Percentiles rank a stretch among this genome's conserved stretches.
These are phyloP conservation scores for Atrina japonica DNA, from an alignment of 2,888 invertebrate species.

Conservation along the genomic window DNA sequence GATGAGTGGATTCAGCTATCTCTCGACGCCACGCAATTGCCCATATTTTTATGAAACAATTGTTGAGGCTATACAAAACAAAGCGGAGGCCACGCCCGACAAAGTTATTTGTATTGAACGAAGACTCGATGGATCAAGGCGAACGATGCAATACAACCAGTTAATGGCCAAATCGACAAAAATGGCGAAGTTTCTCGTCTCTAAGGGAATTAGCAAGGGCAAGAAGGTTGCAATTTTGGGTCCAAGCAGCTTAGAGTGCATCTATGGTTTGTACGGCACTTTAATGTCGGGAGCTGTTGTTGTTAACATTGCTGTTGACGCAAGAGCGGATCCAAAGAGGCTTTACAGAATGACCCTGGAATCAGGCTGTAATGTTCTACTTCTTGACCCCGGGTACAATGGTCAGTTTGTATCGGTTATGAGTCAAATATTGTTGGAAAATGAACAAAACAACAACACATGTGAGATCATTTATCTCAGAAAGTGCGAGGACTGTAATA, in stretches of 20 bases:
- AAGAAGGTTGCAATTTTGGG: slow-evolving; percentile 28
- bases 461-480: slow-evolving; percentile 5
- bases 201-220: slow-evolving; percentile 23
- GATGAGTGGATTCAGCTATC: slow-evolving; percentile 7
- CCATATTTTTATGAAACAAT: slow-evolving; percentile 17
- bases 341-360: slow-evolving; percentile 4
- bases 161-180: background rate
- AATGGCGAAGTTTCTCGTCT: slow-evolving; percentile 14
- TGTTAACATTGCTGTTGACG: slow-evolving; percentile 24
- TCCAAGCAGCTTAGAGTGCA: slow-evolving; percentile 29
- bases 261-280: slow-evolving; percentile 23
- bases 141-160: background rate
- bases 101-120: slow-evolving; percentile 20
- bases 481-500: background rate
- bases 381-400: slow-evolving; percentile 21
- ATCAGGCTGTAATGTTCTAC: slow-evolving; percentile 16
- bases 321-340: slow-evolving; percentile 8
- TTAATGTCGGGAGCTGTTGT: slow-evolving; percentile 23
- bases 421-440: slow-evolving; percentile 7
- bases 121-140: slow-evolving; percentile 8
- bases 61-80: slow-evolving; percentile 3
- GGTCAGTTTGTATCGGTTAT: slow-evolving; percentile 4
- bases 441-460: slow-evolving; percentile 6
- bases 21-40: slow-evolving; percentile 5
- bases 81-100: slow-evolving; percentile 3